Conservation (phyloP, 2,113 vertebrate genomes). For the Sphaerodactylus townsendi region DNA sequence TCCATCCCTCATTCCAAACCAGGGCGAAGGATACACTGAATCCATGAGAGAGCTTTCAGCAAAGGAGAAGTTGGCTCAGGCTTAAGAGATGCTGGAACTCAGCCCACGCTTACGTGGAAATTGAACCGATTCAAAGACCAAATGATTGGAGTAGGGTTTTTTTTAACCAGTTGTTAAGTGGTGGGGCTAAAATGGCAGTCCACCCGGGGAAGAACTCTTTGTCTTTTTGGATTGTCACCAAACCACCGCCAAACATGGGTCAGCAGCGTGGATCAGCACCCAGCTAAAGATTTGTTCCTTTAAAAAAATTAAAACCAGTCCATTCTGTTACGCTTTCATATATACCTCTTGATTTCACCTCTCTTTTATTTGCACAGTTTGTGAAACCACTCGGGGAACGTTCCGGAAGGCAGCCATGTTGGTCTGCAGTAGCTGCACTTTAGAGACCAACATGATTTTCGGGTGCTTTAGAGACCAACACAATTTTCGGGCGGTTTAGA, state of each 20-base stretch:
- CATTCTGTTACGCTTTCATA: background rate
- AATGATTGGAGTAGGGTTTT: conserved; percentile 41
- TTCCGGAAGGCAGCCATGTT: too few relatives aligned
- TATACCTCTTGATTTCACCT: background rate
- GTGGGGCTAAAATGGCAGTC: conserved; percentile 60
- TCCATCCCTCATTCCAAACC: background rate
- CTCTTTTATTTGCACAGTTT: background rate
- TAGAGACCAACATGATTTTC: too few relatives aligned
- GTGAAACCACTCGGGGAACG: too few relatives aligned
- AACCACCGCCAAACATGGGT: fast-evolving
- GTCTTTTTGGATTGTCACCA: background rate
- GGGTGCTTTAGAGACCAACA: too few relatives aligned
- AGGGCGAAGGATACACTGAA: background rate
- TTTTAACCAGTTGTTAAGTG: conserved; percentile 62
- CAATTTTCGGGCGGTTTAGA: too few relatives aligned
- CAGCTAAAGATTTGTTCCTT: background rate
- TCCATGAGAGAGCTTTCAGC: background rate
- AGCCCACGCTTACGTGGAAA: background rate
- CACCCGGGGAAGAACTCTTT: conserved; percentile 42
- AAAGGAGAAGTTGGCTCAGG: background rate
- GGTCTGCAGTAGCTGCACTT: too few relatives aligned
- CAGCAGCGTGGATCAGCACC: too few relatives aligned
- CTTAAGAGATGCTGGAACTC: too few relatives aligned
- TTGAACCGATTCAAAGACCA: background rate
- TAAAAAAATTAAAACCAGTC: background rate